Percentiles rank a stretch among this genome's conserved stretches.
phyloP scores from a whole-genome alignment of 1,140 invertebrate genomes.

The Drosophila jambulina region DNA sequence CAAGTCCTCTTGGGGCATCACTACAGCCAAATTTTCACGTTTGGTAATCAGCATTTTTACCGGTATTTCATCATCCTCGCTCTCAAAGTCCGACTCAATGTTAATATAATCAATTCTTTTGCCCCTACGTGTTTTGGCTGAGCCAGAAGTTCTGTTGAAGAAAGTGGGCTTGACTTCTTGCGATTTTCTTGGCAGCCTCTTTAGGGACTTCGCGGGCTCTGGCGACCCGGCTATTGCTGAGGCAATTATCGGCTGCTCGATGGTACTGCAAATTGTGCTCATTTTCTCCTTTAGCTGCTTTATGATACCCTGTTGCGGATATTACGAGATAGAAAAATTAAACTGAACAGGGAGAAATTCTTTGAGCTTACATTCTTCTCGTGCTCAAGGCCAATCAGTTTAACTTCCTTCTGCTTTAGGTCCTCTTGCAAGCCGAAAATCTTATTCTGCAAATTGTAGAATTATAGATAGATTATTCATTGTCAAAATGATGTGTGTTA shows the following conservation, averaged over 20 bases:
- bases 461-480: background rate
- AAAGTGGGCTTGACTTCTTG: no score
- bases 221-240: no score
- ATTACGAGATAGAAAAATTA: background rate
- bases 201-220: background rate
- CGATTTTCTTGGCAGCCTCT: no score
- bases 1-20: background rate
- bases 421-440: background rate
- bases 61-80: background rate
- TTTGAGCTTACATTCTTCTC: constrained; percentile 1
- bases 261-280: background rate
- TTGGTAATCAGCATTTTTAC: background rate
- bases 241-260: background rate
- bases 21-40: background rate
- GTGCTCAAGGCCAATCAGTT: background rate
- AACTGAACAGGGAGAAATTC: background rate
- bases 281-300: background rate
- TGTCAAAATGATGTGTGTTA: background rate
- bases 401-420: background rate
- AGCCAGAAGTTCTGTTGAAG: fast-evolving
- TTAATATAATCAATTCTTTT: fast-evolving
- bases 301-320: background rate
- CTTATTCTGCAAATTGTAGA: background rate
- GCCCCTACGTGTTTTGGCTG: background rate
- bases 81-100: background rate